These are phyloP conservation scores for Eudasyphora cyanicolor DNA, from an alignment of 2,888 invertebrate genomes.

Conservation along the genomic window DNA sequence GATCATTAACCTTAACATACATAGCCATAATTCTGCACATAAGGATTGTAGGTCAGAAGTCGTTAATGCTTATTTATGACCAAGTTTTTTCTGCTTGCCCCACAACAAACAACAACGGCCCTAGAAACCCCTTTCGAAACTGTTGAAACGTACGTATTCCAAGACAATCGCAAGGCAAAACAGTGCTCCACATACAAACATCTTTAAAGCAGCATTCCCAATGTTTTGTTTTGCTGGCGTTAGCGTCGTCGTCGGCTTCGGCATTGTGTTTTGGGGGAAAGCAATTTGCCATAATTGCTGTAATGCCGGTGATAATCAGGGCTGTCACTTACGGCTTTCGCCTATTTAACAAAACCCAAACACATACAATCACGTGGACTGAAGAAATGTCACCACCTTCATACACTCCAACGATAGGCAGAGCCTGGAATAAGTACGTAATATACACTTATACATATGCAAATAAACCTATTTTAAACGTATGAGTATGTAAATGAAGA, in stretches of 20 bases:
- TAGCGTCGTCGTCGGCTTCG: not conserved
- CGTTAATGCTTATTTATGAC: constrained; percentile 10
- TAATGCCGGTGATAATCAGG: constrained; percentile 48
- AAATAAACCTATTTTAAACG: not conserved
- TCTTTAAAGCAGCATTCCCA: not conserved
- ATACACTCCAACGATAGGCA: not conserved
- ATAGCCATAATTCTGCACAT: not conserved
- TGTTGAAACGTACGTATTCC: not conserved
- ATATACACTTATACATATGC: no score
- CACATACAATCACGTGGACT: not conserved
- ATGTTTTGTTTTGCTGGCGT: not conserved
- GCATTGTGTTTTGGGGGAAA: constrained; percentile 8
- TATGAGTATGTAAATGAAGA: not conserved
- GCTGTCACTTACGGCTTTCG: constrained; percentile 40
- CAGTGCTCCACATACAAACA: no score
- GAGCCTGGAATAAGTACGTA: not conserved
- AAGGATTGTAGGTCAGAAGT: not conserved
- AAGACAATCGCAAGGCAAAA: not conserved
- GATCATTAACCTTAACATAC: constrained; percentile 1
- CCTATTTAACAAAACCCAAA: constrained; percentile 21
- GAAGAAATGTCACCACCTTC: not conserved
- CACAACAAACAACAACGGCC: not conserved
- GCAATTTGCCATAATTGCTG: constrained; percentile 54
- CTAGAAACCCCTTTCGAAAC: not conserved
- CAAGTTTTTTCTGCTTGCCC: not conserved